Evolutionary conservation across 2,888 invertebrate species (phyloP), one percentile per base, ranked within the genome.

Genomic region (Sicus ferrugineus): DNA sequence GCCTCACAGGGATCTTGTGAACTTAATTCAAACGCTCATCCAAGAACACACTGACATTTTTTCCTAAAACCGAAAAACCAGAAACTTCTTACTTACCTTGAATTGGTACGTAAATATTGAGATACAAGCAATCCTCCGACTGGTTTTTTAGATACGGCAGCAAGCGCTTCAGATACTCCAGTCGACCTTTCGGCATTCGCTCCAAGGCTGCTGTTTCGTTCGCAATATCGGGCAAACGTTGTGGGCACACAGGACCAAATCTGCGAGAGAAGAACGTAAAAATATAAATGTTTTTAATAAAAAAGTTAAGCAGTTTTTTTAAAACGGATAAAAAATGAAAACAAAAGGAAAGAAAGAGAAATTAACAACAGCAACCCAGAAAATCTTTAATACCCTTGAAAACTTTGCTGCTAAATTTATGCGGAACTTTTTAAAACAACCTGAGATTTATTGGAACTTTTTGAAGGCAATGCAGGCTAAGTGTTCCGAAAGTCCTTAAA

Each of bases 21-120:
- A n/a, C n/a, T n/a, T n/a, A n/a, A n/a, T n/a, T n/a, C n/a, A n/a
- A n/a, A n/a, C n/a, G n/a, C n/a, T n/a, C n/a, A n/a, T n/a, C n/a
- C n/a, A n/a, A n/a, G n/a, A n/a, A n/a, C n/a, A n/a, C n/a, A n/a
- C n/a, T n/a, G n/a, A n/a, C n/a, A n/a, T n/a, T n/a, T n/a, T n/a
- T n/a, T n/a, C n/a, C n/a, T n/a, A n/a, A n/a, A n/a, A n/a, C n/a
- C n/a, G n/a, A n/a, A n/a, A n/a, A n/a, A n/a, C n/a, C 23, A 48
- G 21, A 31, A 56, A 26, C 21, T 5, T 19, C 61, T 64, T 74
- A 87, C 90, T 89, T 88, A 97, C 97, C 96, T 92, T 94, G 93
- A 78, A 93, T 93, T 67, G 98, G 98, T 30, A 96, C 95, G 88
- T 97, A 98, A 81, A 98, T 93, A 86, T 98, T 98, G 83, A 98